Evolutionary conservation across 2,113 vertebrate species (phyloP).

Genomic region (Porphyrio hochstetteri): DNA sequence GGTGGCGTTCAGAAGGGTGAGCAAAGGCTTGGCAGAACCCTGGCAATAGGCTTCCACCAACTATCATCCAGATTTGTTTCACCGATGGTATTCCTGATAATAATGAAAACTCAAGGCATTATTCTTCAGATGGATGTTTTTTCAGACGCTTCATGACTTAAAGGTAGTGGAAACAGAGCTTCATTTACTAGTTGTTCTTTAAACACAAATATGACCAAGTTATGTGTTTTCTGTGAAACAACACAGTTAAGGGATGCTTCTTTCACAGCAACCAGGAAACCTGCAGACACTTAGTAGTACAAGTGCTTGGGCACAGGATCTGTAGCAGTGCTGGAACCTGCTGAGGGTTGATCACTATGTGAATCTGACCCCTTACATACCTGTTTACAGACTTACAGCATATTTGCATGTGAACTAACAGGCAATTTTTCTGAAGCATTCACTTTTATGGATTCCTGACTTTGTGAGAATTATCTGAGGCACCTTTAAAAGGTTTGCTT

Average conservation of each 20-base stretch:
- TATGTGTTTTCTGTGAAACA: neutral
- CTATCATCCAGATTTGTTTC: neutral
- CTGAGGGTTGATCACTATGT: neutral
- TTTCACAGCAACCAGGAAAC: neutral
- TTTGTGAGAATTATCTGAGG: neutral
- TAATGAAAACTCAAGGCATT: neutral
- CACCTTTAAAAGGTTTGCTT: neutral
- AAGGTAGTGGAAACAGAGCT: neutral
- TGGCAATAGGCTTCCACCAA: neutral
- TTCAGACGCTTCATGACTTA: neutral
- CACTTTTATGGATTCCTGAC: neutral
- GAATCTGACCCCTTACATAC: neutral
- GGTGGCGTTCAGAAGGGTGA: neutral
- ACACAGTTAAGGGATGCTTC: neutral
- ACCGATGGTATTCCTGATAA: neutral
- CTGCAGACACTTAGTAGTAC: neutral
- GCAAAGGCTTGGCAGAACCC: neutral
- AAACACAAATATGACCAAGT: neutral
- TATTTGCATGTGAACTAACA: neutral
- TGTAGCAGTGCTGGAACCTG: neutral
- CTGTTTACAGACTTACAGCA: neutral
- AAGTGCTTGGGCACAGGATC: neutral
- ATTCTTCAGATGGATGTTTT: neutral
- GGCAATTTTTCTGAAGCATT: neutral
- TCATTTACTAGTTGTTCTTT: neutral